Evolutionary conservation across 2,113 vertebrate species (phyloP).

Genomic region (Triplophysa tibetana): DNA sequence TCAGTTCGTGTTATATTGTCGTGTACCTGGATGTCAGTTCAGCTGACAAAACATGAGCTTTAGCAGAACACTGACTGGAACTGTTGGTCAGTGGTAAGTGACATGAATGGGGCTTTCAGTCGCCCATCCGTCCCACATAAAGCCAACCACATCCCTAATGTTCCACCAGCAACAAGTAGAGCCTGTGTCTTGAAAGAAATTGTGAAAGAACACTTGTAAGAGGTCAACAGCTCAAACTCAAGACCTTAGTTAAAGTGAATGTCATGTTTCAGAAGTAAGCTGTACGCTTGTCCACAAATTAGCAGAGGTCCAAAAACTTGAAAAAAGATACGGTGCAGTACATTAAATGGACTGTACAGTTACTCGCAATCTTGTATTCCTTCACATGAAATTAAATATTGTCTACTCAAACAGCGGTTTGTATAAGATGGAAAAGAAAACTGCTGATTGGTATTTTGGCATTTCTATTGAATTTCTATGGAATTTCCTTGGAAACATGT

Average conservation of each 20-base stretch:
- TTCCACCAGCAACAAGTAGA: conserved; percentile 25
- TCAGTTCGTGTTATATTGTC: not conserved
- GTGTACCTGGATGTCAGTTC: no score
- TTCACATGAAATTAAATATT: not conserved
- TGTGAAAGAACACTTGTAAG: no score
- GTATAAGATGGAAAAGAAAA: not conserved
- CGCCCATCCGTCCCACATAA: not conserved
- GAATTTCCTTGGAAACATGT: not conserved
- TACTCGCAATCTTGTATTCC: not conserved
- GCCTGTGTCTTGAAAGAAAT: not conserved
- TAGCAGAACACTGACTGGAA: conserved; percentile 25
- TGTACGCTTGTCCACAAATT: not conserved
- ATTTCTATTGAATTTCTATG: not conserved
- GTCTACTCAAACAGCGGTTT: not conserved
- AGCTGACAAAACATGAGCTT: not conserved
- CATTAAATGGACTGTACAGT: not conserved
- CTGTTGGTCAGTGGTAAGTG: conserved; percentile 24
- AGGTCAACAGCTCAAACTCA: no score
- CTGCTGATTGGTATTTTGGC: not conserved
- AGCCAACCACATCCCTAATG: conserved; percentile 37
- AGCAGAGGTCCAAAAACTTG: not conserved
- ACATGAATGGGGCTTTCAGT: conserved; percentile 35
- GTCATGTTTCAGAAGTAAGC: no score
- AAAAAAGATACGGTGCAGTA: not conserved
- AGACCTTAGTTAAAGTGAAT: no score